Conservation (phyloP, 2,888 invertebrate genomes). For the Piscicola geometra region DNA sequence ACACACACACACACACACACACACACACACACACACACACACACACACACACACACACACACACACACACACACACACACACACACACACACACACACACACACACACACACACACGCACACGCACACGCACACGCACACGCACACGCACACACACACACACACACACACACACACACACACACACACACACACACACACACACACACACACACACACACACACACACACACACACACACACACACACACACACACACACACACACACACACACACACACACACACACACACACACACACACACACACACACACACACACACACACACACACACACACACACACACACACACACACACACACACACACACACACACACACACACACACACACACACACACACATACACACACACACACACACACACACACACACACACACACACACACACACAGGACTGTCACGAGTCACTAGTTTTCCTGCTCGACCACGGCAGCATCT, state of each 20-base stretch:
- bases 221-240: slow-evolving; percentile 38
- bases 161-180: slow-evolving; percentile 38
- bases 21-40: slow-evolving; percentile 30
- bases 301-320: slow-evolving; percentile 38
- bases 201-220: slow-evolving; percentile 37
- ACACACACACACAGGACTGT: slow-evolving; percentile 2
- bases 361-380: slow-evolving; percentile 34
- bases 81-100: slow-evolving; percentile 33
- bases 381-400: slow-evolving; percentile 35
- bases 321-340: slow-evolving; percentile 38
- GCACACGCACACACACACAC: slow-evolving; percentile 37
- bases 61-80: slow-evolving; percentile 35
- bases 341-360: slow-evolving; percentile 37
- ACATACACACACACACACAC: slow-evolving; percentile 35
- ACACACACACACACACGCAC: slow-evolving; percentile 22
- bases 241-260: slow-evolving; percentile 38
- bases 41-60: slow-evolving; percentile 31
- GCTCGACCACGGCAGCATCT: slow-evolving; percentile 73
- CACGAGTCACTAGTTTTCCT: slow-evolving; percentile 61
- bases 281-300: slow-evolving; percentile 37
- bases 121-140: slow-evolving; percentile 36
- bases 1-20: slow-evolving; percentile 7
- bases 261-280: slow-evolving; percentile 37
- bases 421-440: slow-evolving; percentile 33
- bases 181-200: slow-evolving; percentile 36